These are phyloP conservation scores for Styela clava DNA, from an alignment of 23 tunicate genomes.

Conservation along the genomic window DNA sequence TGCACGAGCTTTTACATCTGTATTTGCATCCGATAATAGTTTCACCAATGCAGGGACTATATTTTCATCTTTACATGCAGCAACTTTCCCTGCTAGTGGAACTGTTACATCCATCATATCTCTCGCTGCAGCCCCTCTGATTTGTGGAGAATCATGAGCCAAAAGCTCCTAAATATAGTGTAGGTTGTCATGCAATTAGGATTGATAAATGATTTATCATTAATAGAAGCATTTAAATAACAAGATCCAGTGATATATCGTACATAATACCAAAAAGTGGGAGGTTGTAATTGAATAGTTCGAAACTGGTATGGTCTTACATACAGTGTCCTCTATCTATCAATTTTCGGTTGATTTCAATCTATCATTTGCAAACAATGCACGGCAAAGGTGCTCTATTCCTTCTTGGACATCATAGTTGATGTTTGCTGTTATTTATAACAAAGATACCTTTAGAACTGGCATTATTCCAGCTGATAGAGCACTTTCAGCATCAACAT, in stretches of 20 bases:
- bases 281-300: no score
- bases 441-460: conserved; percentile 53
- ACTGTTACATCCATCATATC: conserved; percentile 83
- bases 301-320: no score
- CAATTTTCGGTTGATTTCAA: no score
- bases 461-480: conserved; percentile 58
- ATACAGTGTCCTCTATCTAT: no score
- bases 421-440: no score
- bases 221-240: neutral
- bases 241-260: neutral
- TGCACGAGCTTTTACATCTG: conserved; percentile 53
- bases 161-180: conserved; percentile 43
- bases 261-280: neutral
- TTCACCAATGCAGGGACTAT: conserved; percentile 42
- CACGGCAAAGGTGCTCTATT: no score
- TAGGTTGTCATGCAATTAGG: neutral
- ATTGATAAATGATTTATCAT: neutral
- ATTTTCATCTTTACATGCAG: conserved; percentile 50
- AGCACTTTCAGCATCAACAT: conserved; percentile 46
- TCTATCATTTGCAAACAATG: no score
- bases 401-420: no score
- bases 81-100: conserved; percentile 66
- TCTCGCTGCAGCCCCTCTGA: conserved; percentile 55
- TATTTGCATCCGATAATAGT: conserved; percentile 38
- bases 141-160: conserved; percentile 27